Evolutionary conservation across 2,113 vertebrate species (phyloP), one percentile per base, ranked within the genome.

Genomic region (Geococcyx californianus): DNA sequence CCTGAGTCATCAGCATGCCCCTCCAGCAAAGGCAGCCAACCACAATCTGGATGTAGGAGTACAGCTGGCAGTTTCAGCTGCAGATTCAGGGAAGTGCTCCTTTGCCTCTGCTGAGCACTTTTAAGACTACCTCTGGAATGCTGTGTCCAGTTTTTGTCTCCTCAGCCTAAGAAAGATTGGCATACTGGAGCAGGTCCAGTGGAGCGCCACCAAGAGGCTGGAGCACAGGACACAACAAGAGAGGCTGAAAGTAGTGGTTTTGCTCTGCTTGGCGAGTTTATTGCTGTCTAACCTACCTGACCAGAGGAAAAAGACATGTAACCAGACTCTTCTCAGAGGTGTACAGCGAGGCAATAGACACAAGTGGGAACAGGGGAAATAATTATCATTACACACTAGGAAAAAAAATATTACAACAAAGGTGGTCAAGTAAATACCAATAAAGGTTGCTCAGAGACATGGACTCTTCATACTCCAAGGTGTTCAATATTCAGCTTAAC

Each of bases 21-120:
- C 26, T 74, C 60, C 34, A 68, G 47, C n/a, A 74, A 38, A 56
- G 36, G 29, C 20, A n/a, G 55, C 38, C n/a, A 59, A 29, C 28
- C 33, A 59, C 25, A 67, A 9, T 33, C 29, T 60, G 54, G 68
- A 38, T 67, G 54, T 6, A 42, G 45, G 5, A 52, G 25, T 7
- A 26, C 10, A 63, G 56, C 3, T 31, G 42, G 24, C 29, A 73
- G 74, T 18, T 79, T 58, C 66, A n/a, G 60, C 38, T 34, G 45
- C 15, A 52, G n/a, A 47, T 55, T 49, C 33, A 67, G 33, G 34
- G 31, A 63, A 56, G 36, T 33, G 28, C 19, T 68, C 29, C 26
- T 72, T 58, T 6, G 4, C 51, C 23, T 72, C 45, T 54, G 0
- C 2, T 38, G 10, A 67, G 45, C 0, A 2, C 18, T 25, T 60